Evolutionary conservation across 2,113 vertebrate species (phyloP), one percentile per base, ranked within the genome.

Genomic region (Muntiacus reevesi): DNA sequence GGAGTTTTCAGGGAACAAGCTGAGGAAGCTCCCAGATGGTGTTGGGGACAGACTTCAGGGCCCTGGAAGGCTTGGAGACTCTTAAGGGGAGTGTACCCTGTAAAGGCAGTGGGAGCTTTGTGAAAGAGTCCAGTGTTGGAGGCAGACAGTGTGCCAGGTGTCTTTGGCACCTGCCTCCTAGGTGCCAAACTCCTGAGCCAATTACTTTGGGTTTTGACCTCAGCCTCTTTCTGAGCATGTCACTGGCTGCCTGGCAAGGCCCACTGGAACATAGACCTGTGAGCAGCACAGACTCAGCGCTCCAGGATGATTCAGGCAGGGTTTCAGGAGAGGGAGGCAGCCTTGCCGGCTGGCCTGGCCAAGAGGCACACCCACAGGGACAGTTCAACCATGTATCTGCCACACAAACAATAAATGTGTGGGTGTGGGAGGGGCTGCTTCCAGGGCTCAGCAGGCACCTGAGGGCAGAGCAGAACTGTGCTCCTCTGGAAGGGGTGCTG

Each of bases 391-490:
- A 27, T 45, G 12, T 6, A 27, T 45, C 45, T 15, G 27, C n/a
- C 8, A 12, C 25, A 11, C 6, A 2, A 3, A 57, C 33, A 4
- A 0, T 30, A 45, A 78, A 30, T 1, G 7, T 14, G 47, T 43
- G 23, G 71, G 33, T 10, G 43, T 25, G 30, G 6, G 59, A 43
- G 55, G 40, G 2, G 16, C 13, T n/a, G 40, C 25, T 78, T 3
- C n/a, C 10, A 1, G 50, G 57, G 15, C 28, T 59, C 43, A 12
- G 19, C 57, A 64, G 90, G 14, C 54, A 85, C 45, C 57, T 28
- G 40, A 40, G 54, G 54, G 47, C 64, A 4, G 33, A 60, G 52
- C 54, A 28, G n/a, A n/a, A 17, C 71, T 14, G 50, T 43, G 45
- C 54, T 78, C 27, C 11, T 33, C 74, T 8, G 36, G 55, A 76